Base-by-base conservation (phyloP, 2,797 vertebrate species). In the Sparidentex hasta region DNA sequence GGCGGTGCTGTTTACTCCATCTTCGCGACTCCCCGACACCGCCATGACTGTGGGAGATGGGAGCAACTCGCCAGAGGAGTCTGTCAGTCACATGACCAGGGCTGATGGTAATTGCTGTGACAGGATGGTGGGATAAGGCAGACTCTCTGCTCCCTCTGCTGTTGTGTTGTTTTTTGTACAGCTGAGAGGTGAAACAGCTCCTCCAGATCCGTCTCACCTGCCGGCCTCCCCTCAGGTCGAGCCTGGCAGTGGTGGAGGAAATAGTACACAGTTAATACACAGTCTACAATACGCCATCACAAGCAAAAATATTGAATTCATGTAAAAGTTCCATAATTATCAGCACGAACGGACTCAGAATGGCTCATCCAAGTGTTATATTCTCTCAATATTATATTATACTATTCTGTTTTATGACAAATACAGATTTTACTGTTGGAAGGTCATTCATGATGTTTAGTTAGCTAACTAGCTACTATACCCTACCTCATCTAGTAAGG, bases 31-130 rank as follows among this genome's bases (percentile, higher is more conserved):
- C 90, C 88, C 85, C 82, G 83, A 84, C 94, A 92, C 95, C 95
- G 95, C 96, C 96, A 96, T 96, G 91, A 94, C 91, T 93, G 91
- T 74, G 83, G 88, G 89, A 91, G 80, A 92, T 58, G 82, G 69
- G 78, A 93, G 69, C 80, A 90, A 91, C 88, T 88, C 80, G 74
- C 81, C 86, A 50, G 84, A 88, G 89, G 86, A 88, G 83, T 73
- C 69, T 33, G 86, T 44, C 57, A 25, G 86, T 95, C 95, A 95
- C 94, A 71, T 95, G 95, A 95, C 87, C 85, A 14, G 56, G 51
- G 79, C 66, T 70, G 84, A 84, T 0, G 88, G 67, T 74, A 25
- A 83, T 52, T 59, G 82, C 77, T 76, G 78, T 71, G 89, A 84
- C 82, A 70, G 65, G 79, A 70, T 25, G 25, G 25, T 11, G 71